Evolutionary conservation across 2,888 invertebrate genomes (phyloP).

Genomic region (Oxystoma pomonae): DNA sequence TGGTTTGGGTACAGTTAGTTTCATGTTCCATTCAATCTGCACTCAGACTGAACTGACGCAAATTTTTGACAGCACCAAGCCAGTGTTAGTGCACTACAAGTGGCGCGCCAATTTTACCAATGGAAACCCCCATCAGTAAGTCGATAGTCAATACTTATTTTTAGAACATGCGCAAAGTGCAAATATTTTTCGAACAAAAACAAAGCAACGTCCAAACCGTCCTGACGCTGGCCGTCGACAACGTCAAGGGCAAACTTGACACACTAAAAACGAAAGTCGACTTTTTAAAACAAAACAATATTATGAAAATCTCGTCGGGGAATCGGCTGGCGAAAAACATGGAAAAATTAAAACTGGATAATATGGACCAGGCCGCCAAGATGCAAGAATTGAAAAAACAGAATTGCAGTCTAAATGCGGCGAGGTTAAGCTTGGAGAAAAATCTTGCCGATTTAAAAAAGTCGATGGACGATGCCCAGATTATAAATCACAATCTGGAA

Average conservation of each 20-base stretch:
- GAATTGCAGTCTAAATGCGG: constrained; percentile 31
- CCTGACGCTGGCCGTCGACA: constrained; percentile 4
- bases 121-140: too few relatives aligned
- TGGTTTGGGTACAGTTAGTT: too few relatives aligned
- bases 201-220: constrained; percentile 7
- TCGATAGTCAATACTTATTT: too few relatives aligned
- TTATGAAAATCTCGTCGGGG: constrained; percentile 34
- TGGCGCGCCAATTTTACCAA: too few relatives aligned
- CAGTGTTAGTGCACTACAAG: too few relatives aligned
- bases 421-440: constrained; percentile 32
- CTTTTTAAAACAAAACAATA: constrained; percentile 17
- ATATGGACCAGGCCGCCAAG: constrained; percentile 30
- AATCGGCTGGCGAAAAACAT: constrained; percentile 34
- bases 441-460: constrained; percentile 30
- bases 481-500: constrained; percentile 30
- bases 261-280: constrained; percentile 13
- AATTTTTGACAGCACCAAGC: too few relatives aligned
- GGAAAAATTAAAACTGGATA: constrained; percentile 39
- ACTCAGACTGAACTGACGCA: too few relatives aligned
- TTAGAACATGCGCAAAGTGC: constrained; percentile 18
- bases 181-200: constrained; percentile 13
- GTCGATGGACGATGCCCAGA: constrained; percentile 27
- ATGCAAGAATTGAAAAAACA: constrained; percentile 38
- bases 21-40: too few relatives aligned
- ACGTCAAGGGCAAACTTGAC: constrained; percentile 11